A percentile compares a stretch with the other conserved stretches of the same genome.
Conservation (phyloP, 1,140 invertebrate genomes). For the Brevipalpus yothersi region DNA sequence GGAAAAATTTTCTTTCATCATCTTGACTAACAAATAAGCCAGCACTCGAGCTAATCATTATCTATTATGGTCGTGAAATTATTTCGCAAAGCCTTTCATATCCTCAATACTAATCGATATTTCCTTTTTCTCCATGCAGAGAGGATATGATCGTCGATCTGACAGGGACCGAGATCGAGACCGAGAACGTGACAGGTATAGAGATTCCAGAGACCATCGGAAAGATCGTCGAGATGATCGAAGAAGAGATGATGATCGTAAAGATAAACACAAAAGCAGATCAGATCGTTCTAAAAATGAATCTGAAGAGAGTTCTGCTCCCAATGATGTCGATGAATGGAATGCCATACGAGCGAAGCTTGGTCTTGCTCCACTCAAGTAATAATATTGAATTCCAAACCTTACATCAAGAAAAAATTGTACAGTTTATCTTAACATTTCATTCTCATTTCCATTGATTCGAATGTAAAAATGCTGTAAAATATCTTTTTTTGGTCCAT, state of each 20-base stretch:
- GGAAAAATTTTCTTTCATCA: no score
- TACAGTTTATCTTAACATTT: no score
- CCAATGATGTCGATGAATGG: neutral
- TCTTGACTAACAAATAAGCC: no score
- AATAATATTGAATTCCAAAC: no score
- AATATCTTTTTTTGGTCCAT: no score
- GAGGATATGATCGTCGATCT: neutral
- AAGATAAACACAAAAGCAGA: neutral
- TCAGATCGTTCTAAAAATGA: neutral
- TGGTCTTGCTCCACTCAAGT: neutral
- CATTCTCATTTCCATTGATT: no score
- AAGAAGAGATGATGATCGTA: neutral
- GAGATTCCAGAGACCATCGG: neutral
- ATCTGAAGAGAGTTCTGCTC: neutral
- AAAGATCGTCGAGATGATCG: neutral
- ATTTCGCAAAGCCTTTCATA: no score
- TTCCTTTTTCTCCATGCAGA: neutral
- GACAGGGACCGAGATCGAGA: neutral
- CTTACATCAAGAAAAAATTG: no score
- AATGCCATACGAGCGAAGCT: conserved; percentile 3
- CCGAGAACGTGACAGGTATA: neutral
- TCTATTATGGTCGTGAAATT: no score
- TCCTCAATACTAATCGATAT: no score
- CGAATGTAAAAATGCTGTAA: no score
- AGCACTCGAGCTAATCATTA: no score